phyloP scores from a whole-genome alignment of 2,888 invertebrate genomes.

The Sphaeridia pumilis region DNA sequence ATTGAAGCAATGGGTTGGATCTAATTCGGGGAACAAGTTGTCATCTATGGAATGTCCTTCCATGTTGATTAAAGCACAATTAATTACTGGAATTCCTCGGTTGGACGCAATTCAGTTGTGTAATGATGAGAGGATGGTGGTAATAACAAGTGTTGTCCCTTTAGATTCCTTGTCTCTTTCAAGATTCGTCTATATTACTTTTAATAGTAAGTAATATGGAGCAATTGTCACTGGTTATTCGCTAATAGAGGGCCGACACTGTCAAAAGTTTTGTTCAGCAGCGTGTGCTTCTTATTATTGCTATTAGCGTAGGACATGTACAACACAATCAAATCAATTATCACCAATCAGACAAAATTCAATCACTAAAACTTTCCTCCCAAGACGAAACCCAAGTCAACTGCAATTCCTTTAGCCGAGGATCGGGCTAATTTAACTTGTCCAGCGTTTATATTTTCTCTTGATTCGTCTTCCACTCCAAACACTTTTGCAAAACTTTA shows the following conservation, averaged over 20 bases:
- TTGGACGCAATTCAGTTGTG: no score
- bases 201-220: no score
- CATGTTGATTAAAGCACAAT: conserved; percentile 32
- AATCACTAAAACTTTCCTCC: conserved; percentile 35
- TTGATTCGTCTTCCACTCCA: no score
- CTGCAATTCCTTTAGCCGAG: background rate
- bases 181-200: no score
- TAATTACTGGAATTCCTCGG: conserved; percentile 20
- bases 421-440: background rate
- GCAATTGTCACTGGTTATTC: background rate
- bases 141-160: no score
- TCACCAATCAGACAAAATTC: conserved; percentile 36
- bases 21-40: conserved; percentile 36
- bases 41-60: conserved; percentile 36
- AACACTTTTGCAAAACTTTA: no score
- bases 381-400: conserved; percentile 4
- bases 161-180: no score
- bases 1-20: conserved; percentile 36
- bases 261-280: no score
- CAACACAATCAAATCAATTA: conserved; percentile 36
- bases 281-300: conserved; percentile 16
- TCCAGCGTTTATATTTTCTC: no score
- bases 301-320: conserved; percentile 5
- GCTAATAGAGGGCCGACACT: no score
- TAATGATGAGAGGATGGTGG: background rate